Evolutionary conservation across 2,797 vertebrate species (phyloP).

Genomic region (Phataginus tetradactyla): DNA sequence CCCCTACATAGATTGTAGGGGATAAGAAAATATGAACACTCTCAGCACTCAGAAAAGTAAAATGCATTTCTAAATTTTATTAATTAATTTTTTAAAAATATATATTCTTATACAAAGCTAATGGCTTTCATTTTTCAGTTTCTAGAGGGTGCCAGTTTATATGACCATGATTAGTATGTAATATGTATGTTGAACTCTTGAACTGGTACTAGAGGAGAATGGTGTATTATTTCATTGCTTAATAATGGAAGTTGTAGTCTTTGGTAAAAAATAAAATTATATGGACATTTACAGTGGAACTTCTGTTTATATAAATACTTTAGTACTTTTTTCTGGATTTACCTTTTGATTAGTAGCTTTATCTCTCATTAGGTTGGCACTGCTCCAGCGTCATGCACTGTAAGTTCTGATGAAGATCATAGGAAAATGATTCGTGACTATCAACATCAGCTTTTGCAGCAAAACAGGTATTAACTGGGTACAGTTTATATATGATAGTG

Average conservation of each 20-base stretch:
- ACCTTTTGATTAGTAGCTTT: slow-evolving; percentile 42
- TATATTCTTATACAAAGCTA: not conserved
- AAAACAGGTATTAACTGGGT: slow-evolving; percentile 86
- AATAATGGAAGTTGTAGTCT: not conserved
- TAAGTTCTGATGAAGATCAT: slow-evolving; percentile 80
- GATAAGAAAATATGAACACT: slow-evolving; percentile 53
- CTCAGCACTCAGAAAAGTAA: slow-evolving; percentile 62
- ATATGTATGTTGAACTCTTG: not conserved
- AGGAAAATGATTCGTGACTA: slow-evolving; percentile 87
- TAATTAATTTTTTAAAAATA: not conserved
- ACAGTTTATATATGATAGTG: not conserved
- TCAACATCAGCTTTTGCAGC: slow-evolving; percentile 91
- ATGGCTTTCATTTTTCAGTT: not conserved
- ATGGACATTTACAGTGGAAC: slow-evolving; percentile 22
- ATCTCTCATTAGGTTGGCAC: slow-evolving; percentile 78
- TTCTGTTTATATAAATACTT: not conserved
- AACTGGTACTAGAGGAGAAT: not conserved
- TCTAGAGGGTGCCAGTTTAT: not conserved
- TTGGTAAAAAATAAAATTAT: not conserved
- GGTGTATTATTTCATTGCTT: not conserved
- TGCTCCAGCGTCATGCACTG: not conserved
- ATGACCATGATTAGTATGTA: not conserved
- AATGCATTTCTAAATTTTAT: not conserved
- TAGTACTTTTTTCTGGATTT: slow-evolving; percentile 57
- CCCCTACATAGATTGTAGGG: not conserved